Conservation (phyloP, 2,113 vertebrate genomes). For the Stictonetta naevosa region DNA sequence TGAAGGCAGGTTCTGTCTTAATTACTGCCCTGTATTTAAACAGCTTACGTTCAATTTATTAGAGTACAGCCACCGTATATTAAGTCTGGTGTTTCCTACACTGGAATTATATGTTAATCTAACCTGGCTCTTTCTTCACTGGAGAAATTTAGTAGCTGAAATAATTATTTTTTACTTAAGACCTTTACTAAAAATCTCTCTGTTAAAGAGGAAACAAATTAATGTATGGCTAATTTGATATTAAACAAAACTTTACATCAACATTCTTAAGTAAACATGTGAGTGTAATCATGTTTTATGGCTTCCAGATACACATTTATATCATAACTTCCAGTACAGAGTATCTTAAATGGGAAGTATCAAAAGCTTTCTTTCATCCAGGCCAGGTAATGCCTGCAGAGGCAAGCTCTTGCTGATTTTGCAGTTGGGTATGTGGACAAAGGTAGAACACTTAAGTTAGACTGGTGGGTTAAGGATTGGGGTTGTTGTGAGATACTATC, state of each 20-base stretch:
- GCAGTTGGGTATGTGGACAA: not conserved
- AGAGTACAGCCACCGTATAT: not conserved
- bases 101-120: not conserved
- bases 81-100: not conserved
- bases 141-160: not conserved
- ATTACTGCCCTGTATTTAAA: slow-evolving; percentile 2
- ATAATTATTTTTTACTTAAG: not conserved
- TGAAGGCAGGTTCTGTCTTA: not conserved
- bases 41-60: not conserved
- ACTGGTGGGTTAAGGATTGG: not conserved
- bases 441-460: not conserved
- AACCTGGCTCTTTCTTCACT: not conserved
- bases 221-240: not conserved
- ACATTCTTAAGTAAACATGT: fast-evolving
- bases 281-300: not conserved
- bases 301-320: not conserved
- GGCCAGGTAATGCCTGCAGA: not conserved
- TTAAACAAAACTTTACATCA: not conserved
- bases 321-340: not conserved
- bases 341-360: not conserved
- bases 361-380: not conserved
- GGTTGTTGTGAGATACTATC: not conserved
- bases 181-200: not conserved
- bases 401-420: not conserved
- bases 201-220: not conserved